These are phyloP conservation scores for Passer montanus DNA, from an alignment of 2,113 vertebrate species.

Conservation along the genomic window DNA sequence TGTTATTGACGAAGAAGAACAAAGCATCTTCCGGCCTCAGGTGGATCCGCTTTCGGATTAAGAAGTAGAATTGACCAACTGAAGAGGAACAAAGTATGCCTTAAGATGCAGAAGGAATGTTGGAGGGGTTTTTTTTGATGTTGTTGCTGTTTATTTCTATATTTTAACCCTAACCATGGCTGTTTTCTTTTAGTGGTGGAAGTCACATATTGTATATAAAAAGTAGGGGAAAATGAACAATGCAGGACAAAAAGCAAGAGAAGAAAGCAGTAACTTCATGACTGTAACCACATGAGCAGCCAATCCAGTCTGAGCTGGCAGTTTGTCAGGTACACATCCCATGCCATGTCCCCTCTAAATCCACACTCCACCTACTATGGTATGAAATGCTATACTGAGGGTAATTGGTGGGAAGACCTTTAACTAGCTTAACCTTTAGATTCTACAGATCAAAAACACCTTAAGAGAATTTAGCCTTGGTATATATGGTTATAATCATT, in stretches of 20 bases:
- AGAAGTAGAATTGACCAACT: slow-evolving; percentile 98
- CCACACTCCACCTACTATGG: background rate
- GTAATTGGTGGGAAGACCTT: background rate
- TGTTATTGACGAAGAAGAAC: slow-evolving; percentile 98
- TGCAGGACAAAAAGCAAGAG: background rate
- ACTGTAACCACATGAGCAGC: background rate
- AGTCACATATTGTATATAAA: background rate
- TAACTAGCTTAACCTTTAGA: background rate
- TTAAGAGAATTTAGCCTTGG: background rate
- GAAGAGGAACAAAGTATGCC: background rate
- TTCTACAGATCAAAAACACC: background rate
- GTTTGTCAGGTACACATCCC: background rate
- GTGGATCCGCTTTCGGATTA: slow-evolving; percentile 95
- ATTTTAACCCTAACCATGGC: background rate
- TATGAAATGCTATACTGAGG: background rate
- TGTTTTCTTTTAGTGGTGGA: background rate
- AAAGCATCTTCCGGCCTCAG: slow-evolving; percentile 95
- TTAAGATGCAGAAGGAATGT: background rate
- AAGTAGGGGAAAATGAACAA: background rate
- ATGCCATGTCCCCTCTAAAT: background rate
- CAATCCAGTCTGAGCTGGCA: background rate
- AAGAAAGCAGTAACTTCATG: background rate
- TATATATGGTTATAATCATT: background rate
- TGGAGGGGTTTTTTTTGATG: background rate
- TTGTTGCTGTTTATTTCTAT: background rate